These are phyloP conservation scores for Psittacula echo DNA, from an alignment of 2,797 vertebrate species.

Conservation along the genomic window DNA sequence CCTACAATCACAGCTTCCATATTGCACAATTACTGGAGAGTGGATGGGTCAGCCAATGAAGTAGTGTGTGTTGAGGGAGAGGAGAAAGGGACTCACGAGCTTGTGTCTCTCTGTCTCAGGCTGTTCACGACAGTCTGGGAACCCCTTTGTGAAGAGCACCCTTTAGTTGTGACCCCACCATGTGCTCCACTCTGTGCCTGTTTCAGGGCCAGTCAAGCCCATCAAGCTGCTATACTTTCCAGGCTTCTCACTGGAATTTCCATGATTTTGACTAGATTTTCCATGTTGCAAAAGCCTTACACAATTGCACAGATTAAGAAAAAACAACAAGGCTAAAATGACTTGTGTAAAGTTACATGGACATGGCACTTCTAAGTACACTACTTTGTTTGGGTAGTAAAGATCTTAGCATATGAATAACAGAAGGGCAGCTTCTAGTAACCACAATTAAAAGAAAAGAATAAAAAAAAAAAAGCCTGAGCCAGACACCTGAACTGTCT, in stretches of 20 bases:
- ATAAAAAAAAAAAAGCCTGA: background rate
- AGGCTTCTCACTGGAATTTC: background rate
- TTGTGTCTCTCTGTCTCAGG: background rate
- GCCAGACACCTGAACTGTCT: constrained; percentile 45
- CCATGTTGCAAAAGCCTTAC: background rate
- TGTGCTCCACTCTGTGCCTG: background rate
- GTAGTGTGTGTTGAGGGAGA: background rate
- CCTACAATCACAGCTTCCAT: background rate
- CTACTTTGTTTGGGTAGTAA: constrained; percentile 17
- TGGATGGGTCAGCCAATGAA: background rate
- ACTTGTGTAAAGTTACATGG: background rate
- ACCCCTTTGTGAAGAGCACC: background rate
- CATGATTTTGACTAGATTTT: background rate
- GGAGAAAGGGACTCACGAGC: background rate
- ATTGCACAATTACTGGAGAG: background rate
- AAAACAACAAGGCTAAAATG: background rate
- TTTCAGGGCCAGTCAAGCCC: background rate
- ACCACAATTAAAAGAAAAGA: background rate
- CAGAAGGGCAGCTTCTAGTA: constrained; percentile 27
- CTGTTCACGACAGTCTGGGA: background rate
- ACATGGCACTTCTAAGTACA: background rate
- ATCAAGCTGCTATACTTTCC: background rate
- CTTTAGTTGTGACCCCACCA: background rate
- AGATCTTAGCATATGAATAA: constrained; percentile 15
- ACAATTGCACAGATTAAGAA: background rate